Conservation (phyloP, 2,113 vertebrate species). For the Leptosomus discolor region DNA sequence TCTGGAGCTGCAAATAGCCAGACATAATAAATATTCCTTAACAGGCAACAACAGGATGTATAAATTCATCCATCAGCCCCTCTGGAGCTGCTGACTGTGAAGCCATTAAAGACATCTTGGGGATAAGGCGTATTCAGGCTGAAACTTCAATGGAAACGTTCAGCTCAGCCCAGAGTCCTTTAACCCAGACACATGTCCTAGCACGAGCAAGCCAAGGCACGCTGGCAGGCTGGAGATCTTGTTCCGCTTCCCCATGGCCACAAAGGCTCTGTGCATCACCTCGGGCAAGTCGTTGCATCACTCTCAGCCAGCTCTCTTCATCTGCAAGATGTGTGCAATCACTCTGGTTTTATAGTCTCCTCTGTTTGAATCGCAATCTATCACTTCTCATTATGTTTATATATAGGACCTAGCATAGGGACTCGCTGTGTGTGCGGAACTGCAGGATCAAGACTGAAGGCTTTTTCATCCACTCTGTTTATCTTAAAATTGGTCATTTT, state of each 20-base stretch:
- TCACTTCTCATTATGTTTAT: background rate
- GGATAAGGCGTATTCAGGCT: background rate
- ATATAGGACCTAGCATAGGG: background rate
- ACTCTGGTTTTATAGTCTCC: background rate
- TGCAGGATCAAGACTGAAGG: background rate
- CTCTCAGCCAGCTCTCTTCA: background rate
- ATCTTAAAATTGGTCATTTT: constrained; percentile 3
- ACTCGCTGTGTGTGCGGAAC: accelerated
- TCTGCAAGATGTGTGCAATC: background rate
- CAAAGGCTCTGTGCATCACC: background rate
- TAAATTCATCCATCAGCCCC: constrained; percentile 10
- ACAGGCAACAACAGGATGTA: background rate
- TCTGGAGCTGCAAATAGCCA: background rate
- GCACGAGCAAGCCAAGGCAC: background rate
- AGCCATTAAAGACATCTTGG: background rate
- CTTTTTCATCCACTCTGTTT: background rate
- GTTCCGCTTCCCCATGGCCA: background rate
- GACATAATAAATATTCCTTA: constrained; percentile 29
- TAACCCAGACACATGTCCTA: background rate
- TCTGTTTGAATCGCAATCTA: background rate
- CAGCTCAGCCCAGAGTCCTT: background rate
- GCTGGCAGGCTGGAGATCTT: background rate
- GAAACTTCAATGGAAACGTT: background rate
- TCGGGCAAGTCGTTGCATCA: background rate
- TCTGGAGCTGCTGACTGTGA: background rate